Evolutionary conservation across 1,140 invertebrate genomes (phyloP).

Genomic region (Maniola jurtina): DNA sequence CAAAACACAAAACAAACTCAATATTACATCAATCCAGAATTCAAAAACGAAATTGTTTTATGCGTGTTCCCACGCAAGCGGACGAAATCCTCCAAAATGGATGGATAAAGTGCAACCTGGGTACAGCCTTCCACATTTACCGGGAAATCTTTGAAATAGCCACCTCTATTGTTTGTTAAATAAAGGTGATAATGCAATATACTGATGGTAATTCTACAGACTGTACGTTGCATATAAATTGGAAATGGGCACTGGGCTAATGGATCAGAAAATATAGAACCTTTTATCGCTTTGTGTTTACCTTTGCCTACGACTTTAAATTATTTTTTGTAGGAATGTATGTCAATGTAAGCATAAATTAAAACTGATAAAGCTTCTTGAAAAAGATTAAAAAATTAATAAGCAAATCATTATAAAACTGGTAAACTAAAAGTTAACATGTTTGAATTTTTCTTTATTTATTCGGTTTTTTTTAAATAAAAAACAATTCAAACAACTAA

Average conservation of each 20-base stretch:
- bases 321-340: background rate
- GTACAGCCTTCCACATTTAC: conserved; percentile 1
- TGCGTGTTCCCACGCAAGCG: conserved; percentile 21
- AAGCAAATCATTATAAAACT: too few species aligned
- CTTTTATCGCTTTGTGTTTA: conserved; percentile 17
- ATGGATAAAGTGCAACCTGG: conserved; percentile 40
- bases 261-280: conserved; percentile 33
- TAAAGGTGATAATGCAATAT: background rate
- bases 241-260: conserved; percentile 30
- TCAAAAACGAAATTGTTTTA: conserved; percentile 27
- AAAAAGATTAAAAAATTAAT: too few species aligned
- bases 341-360: background rate
- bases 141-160: background rate
- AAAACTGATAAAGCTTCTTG: too few species aligned
- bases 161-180: background rate
- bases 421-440: too few species aligned
- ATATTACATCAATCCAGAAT: background rate
- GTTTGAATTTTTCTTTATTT: too few species aligned
- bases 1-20: too few species aligned
- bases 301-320: conserved; percentile 2
- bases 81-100: conserved; percentile 44
- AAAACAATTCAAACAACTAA: too few species aligned
- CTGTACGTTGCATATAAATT: conserved; percentile 17
- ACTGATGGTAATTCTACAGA: background rate
- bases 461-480: too few species aligned